Conservation (phyloP, 2,888 invertebrate species). For the Uloborus plumipes region DNA sequence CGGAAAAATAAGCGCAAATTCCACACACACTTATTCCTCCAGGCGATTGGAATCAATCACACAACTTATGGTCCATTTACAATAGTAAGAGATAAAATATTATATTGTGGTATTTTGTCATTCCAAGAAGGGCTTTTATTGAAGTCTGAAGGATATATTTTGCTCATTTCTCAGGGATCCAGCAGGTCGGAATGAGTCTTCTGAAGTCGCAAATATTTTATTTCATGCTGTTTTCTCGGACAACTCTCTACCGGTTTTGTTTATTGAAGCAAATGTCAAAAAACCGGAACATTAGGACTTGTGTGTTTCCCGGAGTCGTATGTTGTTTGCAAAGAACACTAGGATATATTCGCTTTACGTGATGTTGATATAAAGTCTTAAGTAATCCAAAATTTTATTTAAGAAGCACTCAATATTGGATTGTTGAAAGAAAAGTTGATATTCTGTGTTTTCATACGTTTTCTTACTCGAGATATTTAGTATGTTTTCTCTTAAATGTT, state of each 20-base stretch:
- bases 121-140: slow-evolving; percentile 32
- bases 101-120: slow-evolving; percentile 43
- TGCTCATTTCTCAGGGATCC: slow-evolving; percentile 48
- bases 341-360: too few relatives aligned
- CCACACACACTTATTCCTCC: neutral
- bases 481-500: too few relatives aligned
- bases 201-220: slow-evolving; percentile 24
- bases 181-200: slow-evolving; percentile 19
- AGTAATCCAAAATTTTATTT: too few relatives aligned
- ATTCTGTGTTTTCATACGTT: too few relatives aligned
- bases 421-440: too few relatives aligned
- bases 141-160: slow-evolving; percentile 43
- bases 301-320: too few relatives aligned
- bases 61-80: slow-evolving; percentile 7
- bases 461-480: too few relatives aligned
- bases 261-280: too few relatives aligned
- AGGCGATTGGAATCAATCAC: slow-evolving; percentile 2
- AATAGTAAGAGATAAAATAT: slow-evolving; percentile 15
- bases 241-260: neutral
- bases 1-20: neutral
- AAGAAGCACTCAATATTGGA: too few relatives aligned
- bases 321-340: too few relatives aligned
- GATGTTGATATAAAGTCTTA: too few relatives aligned
- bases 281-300: too few relatives aligned
- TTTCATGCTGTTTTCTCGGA: neutral